Evolutionary conservation across 2,113 vertebrate species (phyloP).

Genomic region (Craseonycteris thonglongyai): DNA sequence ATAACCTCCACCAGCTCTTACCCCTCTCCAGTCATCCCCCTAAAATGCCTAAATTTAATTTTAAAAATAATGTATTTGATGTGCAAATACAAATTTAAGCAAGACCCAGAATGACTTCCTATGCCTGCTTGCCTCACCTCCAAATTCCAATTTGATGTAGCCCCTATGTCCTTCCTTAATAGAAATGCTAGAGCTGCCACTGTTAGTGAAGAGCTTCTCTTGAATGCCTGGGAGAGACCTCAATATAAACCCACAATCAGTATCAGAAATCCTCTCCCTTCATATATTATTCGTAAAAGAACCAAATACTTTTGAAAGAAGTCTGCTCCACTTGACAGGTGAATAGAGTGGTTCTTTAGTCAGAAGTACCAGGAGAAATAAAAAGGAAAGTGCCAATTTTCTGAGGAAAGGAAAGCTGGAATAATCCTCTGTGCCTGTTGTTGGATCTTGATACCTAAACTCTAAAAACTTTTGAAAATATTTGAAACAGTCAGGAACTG

Average conservation of each 20-base stretch:
- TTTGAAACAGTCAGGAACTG: constrained; percentile 1
- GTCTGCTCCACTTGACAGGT: constrained; percentile 8
- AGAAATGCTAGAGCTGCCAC: neutral
- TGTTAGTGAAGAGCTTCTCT: constrained; percentile 15
- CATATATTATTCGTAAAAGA: constrained; percentile 17
- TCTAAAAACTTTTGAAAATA: constrained; percentile 35
- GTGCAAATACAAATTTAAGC: neutral
- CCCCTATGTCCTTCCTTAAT: neutral
- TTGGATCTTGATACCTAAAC: constrained; percentile 19
- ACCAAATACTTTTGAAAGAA: constrained; percentile 20
- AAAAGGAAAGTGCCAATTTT: constrained; percentile 31
- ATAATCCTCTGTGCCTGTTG: constrained; percentile 34
- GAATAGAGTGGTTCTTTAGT: constrained; percentile 31
- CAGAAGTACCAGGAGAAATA: constrained; percentile 17
- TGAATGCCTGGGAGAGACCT: neutral
- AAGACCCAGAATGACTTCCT: neutral
- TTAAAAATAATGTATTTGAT: neutral
- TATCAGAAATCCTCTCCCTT: constrained; percentile 10
- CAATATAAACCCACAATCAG: constrained; percentile 1
- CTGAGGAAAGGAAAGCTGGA: constrained; percentile 24
- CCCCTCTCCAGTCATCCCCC: neutral
- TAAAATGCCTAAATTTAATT: constrained; percentile 16
- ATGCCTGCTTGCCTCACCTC: neutral
- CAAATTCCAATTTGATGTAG: neutral
- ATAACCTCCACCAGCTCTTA: neutral